Percentiles rank a stretch among this genome's conserved stretches.
Conservation (phyloP, 2,113 vertebrate species). For the Lepisosteus osseus region DNA sequence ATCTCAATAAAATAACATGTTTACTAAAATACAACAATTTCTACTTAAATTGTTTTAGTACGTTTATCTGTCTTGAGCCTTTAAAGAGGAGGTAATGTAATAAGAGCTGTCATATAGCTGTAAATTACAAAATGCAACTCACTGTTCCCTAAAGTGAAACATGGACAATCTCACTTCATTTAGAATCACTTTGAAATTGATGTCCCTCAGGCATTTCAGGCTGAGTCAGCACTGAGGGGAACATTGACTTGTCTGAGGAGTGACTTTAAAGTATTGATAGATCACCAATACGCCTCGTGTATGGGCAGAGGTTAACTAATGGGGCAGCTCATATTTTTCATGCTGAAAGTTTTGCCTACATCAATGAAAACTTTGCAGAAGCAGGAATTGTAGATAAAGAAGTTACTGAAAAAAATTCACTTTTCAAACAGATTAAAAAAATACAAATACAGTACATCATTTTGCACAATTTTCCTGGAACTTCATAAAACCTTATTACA, state of each 20-base stretch:
- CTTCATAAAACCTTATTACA: too few relatives aligned
- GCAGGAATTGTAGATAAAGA: not conserved
- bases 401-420: not conserved
- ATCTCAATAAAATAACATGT: conserved; percentile 31
- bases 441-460: too few relatives aligned
- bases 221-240: conserved; percentile 57
- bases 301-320: not conserved
- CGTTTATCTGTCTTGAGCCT: conserved; percentile 40
- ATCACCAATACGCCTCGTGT: not conserved
- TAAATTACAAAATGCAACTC: conserved; percentile 43
- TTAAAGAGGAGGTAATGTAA: conserved; percentile 18
- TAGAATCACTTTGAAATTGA: conserved; percentile 52
- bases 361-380: not conserved
- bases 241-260: conserved; percentile 48
- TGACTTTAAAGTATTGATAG: conserved; percentile 40
- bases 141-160: conserved; percentile 38
- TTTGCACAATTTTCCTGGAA: too few relatives aligned
- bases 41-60: conserved; percentile 31
- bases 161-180: conserved; percentile 50
- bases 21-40: conserved; percentile 19
- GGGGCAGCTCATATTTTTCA: not conserved
- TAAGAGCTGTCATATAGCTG: conserved; percentile 26
- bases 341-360: not conserved
- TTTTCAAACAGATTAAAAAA: too few relatives aligned
- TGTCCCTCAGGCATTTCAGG: conserved; percentile 45